A percentile compares a stretch with the other conserved stretches of the same genome.
These are phyloP conservation scores for Bilobella aurantiaca DNA, from an alignment of 1,140 invertebrate species.

Conservation along the genomic window DNA sequence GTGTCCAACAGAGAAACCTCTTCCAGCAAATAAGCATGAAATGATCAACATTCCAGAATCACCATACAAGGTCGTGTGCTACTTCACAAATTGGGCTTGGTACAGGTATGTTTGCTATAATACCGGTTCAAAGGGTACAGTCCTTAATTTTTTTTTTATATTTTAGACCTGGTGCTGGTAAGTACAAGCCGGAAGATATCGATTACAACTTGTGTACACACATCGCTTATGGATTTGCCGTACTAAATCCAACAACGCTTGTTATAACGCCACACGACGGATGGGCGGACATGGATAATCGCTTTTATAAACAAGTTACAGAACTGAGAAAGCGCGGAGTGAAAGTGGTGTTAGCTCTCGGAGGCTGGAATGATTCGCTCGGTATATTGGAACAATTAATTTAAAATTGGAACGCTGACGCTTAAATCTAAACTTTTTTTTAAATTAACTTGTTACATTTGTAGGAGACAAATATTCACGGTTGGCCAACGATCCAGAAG, in stretches of 20 bases:
- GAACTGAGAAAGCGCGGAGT: constrained; percentile 46
- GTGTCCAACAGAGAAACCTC: constrained; percentile 11
- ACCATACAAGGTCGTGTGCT: constrained; percentile 54
- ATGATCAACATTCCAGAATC: constrained; percentile 25
- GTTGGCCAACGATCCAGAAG: constrained; percentile 40
- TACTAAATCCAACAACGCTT: constrained; percentile 47
- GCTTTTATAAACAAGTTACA: constrained; percentile 55
- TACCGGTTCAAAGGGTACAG: constrained; percentile 2
- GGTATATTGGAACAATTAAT: background rate
- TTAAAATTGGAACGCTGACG: background rate
- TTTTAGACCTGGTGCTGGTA: constrained; percentile 50
- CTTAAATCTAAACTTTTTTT: background rate
- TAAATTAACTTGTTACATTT: too few species aligned
- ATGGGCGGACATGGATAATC: constrained; percentile 43
- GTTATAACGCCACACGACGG: constrained; percentile 44
- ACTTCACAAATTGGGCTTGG: constrained; percentile 65
- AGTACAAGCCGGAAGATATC: constrained; percentile 54
- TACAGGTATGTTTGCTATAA: constrained; percentile 47
- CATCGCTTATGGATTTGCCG: constrained; percentile 61
- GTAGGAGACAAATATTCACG: constrained; percentile 43
- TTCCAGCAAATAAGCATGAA: constrained; percentile 13
- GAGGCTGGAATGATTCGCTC: constrained; percentile 44
- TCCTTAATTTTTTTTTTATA: background rate
- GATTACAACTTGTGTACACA: constrained; percentile 59
- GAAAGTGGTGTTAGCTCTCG: constrained; percentile 46